Evolutionary conservation across 2,797 vertebrate species (phyloP), one percentile per base, ranked within the genome.

Genomic region (Cottoperca gobio): DNA sequence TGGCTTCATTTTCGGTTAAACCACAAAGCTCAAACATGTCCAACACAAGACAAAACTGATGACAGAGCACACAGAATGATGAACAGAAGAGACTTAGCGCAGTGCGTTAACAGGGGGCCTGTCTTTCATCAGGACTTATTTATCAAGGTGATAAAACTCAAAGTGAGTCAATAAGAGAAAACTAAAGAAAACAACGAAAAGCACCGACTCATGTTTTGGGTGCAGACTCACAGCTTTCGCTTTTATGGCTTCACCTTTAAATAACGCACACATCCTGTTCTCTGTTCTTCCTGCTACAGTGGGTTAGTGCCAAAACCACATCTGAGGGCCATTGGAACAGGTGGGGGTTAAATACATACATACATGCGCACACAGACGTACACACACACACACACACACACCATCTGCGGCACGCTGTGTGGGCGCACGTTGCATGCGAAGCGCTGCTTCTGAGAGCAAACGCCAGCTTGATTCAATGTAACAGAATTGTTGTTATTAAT

Each of bases 231-330:
- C 84, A 80, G 79, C 77, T 90, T 91, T 88, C 87, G 80, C 86
- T 82, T 92, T 89, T 88, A 89, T 86, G 68, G 86, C 73, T 89
- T 89, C 90, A 93, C 86, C 86, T 92, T 88, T 79, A 76, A 90
- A 67, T 86, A 88, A 91, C 67, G 67, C 88, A 88, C 90, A 89
- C 90, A 89, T 90, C 87, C 84, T 88, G 87, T 68, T 70, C 78
- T 84, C 65, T 73, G 73, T 78, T 89, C 39, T 81, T 65, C 73
- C 73, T 62, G 76, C 85, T 75, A 37, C 63, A 78, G 54, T 8
- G 37, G 54, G 61, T 69, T 45, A 24, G 64, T 69, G 84, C 89
- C 87, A 90, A 87, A 93, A 91, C 92, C 93, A 93, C 92, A 94
- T 93, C 92, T 89, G 85, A 92, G 71, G 72, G 60, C 79, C 75